Base-by-base conservation (phyloP, 2,113 vertebrate genomes). In the Corynorhinus townsendii region DNA sequence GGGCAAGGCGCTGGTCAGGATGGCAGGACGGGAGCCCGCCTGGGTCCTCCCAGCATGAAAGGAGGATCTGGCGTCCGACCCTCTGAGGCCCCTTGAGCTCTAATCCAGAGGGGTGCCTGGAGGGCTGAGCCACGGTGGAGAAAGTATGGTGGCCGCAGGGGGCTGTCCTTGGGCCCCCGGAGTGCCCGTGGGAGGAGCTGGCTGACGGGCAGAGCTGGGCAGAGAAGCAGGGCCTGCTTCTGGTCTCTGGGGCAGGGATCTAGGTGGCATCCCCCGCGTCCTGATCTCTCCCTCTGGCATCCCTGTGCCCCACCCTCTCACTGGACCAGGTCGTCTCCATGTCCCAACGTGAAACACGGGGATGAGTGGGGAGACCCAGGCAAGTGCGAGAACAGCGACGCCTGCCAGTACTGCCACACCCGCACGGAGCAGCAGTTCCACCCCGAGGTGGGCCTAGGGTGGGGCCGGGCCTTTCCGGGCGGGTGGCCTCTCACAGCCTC, bases 331-430 rank as follows among this genome's bases (percentile, higher is more conserved):
- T 99, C 99, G 0, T 97, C 99, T 4, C 99, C 99, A 0, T 99
- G 99, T 98, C 99, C 99, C 35, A 99, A 99, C 4, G 99, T 99
- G 96, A 99, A 99, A 93, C 99, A 99, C 9, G 99, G 99, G 72
- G 99, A 99, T 0, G 99, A 99, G 93, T 99, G 99, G 99, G 99
- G 99, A 49, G 99, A 99, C 97, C 99, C 99, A 56, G 99, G 99
- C 98, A 99, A 99, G 98, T 99, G 99, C 98, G 99, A 99, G 96
- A 99, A 98, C 5, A 99, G 99, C 7, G 99, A 99, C 93, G 98
- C 98, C 72, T 99, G 99, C 97, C 99, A 99, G 96, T 99, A 99
- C 89, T 99, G 99, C 98, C 99, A 99, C 98, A 99, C 99, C 0
- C 99, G 99, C 94, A 99, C 99, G 15, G 99, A 99, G 14, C 99